Conservation (phyloP, 2,113 vertebrate species). For the Tapirus terrestris region DNA sequence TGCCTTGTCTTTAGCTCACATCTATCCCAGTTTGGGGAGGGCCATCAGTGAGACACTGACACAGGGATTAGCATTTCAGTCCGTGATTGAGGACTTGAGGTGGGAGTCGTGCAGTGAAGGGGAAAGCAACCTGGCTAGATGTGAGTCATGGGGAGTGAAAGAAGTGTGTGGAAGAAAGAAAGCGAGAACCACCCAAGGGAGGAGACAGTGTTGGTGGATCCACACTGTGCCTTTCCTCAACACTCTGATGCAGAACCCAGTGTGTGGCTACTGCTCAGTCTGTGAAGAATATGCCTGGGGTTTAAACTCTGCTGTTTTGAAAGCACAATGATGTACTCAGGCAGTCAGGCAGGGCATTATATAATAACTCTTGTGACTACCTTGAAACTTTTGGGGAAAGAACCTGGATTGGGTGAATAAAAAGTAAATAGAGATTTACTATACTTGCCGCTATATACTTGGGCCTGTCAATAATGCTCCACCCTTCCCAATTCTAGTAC, state of each 20-base stretch:
- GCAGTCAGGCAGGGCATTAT: not conserved
- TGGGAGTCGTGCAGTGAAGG: no score
- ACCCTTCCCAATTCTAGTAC: accelerated
- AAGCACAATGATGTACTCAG: not conserved
- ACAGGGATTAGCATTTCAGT: accelerated
- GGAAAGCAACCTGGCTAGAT: not conserved
- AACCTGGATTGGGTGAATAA: not conserved
- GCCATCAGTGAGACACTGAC: accelerated
- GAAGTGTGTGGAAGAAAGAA: not conserved
- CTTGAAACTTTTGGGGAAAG: not conserved
- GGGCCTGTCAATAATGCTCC: not conserved
- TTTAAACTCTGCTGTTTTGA: not conserved
- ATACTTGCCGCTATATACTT: accelerated
- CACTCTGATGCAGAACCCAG: not conserved
- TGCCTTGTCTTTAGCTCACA: not conserved
- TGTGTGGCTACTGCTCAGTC: not conserved
- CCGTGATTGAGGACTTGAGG: no score
- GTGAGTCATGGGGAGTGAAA: not conserved
- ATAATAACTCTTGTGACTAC: not conserved
- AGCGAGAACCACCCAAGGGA: no score
- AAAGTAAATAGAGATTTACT: not conserved
- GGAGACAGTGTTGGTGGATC: no score
- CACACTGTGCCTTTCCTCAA: not conserved
- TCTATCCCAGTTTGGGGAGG: accelerated
- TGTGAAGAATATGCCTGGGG: not conserved